Base-by-base conservation (phyloP, 2,113 vertebrate genomes). In the Menidia beryllina region DNA sequence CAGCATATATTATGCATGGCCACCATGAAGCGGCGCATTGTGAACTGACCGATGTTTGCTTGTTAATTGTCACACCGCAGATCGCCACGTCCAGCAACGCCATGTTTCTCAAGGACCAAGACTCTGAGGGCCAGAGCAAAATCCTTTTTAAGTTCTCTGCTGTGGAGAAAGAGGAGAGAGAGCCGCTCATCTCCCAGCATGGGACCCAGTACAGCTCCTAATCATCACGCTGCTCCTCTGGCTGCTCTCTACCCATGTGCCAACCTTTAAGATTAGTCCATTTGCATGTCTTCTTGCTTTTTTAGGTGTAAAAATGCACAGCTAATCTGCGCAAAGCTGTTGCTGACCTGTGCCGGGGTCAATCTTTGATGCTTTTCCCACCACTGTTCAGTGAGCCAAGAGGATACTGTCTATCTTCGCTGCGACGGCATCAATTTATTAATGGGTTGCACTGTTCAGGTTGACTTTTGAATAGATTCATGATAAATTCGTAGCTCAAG, bases 61-160 rank as follows among this genome's bases (percentile, higher is more conserved):
- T 77, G 30, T 7, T 20, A 1, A 3, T 10, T 65, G 47, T 65
- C 0, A 7, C 19, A 27, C 57, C 77, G 12, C 82, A 93, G 92
- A 48, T 81, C 38, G 25, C 67, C n/a, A 27, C 58, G 14, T 86
- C 77, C 54, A 82, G 68, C 47, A 89, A 88, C 10, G 74, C 84
- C 1, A 6, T 87, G 34, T 86, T 82, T 76, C 50, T 83, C 78
- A 89, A 88, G 77, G 78, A 65, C 68, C 47, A 63, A 27, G 64
- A 83, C 34, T 41, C 58, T 4, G 74, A 69, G 7, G 25, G 50
- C 19, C 71, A 66, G 14, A 75, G 55, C 59, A 1, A 5, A 1
- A 75, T 88, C 15, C 9, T 49, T 27, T 77, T 89, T 0, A 78
- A 70, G 34, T 45, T 78, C 12, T 49, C 73, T 25, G 50, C 26